Percentiles rank a stretch among this genome's conserved stretches.
Conservation (phyloP, 2,797 vertebrate species). For the Anas bahamensis region DNA sequence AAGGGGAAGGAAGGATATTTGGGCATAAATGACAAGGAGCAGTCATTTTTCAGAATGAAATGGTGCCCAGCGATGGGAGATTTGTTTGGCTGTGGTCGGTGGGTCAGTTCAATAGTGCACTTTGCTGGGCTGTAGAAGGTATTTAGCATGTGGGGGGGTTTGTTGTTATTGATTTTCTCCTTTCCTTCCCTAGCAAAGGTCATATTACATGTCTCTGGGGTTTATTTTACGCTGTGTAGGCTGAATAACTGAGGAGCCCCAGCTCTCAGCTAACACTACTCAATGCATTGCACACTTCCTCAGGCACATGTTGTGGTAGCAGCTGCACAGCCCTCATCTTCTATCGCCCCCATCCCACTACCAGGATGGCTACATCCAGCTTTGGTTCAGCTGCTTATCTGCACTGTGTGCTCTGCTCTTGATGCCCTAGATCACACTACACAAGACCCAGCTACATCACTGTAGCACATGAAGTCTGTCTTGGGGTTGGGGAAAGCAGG, state of each 20-base stretch:
- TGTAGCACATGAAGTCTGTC: not conserved
- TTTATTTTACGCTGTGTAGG: not conserved
- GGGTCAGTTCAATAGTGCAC: not conserved
- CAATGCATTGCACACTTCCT: not conserved
- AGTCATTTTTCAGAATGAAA: not conserved
- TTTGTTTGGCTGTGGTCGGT: not conserved
- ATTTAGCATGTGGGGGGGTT: not conserved
- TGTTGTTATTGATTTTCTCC: not conserved
- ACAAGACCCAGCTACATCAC: not conserved
- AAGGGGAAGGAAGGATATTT: not conserved
- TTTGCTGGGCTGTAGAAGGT: not conserved
- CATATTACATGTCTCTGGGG: not conserved
- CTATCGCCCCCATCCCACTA: not conserved
- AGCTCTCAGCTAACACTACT: not conserved
- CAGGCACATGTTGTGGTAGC: not conserved
- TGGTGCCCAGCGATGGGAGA: not conserved
- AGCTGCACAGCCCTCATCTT: not conserved
- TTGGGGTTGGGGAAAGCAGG: not conserved
- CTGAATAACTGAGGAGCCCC: not conserved
- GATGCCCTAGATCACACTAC: fast-evolving
- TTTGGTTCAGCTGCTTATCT: not conserved
- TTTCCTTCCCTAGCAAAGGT: not conserved
- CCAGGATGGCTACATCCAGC: not conserved
- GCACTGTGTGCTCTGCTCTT: not conserved
- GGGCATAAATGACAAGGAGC: not conserved